Base-by-base conservation (phyloP, 2,113 vertebrate species). In the Hirundichthys speculiger region DNA sequence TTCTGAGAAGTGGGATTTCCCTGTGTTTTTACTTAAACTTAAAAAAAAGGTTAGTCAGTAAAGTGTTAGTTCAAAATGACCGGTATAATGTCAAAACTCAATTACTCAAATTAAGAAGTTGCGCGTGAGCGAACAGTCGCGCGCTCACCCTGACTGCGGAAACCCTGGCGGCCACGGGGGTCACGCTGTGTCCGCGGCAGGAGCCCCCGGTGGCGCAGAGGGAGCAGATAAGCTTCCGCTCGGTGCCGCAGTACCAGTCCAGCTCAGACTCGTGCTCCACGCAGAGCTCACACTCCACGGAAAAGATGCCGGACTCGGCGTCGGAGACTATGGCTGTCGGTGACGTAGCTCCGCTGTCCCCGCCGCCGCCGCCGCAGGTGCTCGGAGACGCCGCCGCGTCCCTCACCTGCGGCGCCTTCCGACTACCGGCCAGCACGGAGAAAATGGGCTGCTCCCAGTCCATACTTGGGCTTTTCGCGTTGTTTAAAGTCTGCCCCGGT, bases 131-230 rank as follows among this genome's bases (percentile, higher is more conserved):
- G 6, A 6, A 5, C 30, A 7, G 30, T 10, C 6, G 43, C 1
- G n/a, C 43, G 15, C 93, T 94, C 81, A 96, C 95, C 93, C 94
- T 85, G 51, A 95, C 84, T 67, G 88, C 75, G 16, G 92, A 81
- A 0, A 94, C 95, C 89, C 90, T 89, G 58, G 83, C 71, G 77
- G 83, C 88, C 49, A 93, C 83, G 3, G 80, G 84, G 51, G 88
- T 90, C 73, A 94, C 88, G 5, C 65, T 82, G 90, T 96, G 95
- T 13, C 87, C 88, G 48, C 58, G 82, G 81, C 95, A 96, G 65
- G 86, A 60, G 54, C 93, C 93, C 53, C 75, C 87, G 41, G 42
- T 68, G 27, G 86, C 75, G 75, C 95, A 96, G 45, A 79, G 86
- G 9, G 88, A 87, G 76, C 95, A 96, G 50, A 93, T 87, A 0